phyloP scores from a whole-genome alignment of 2,113 vertebrate genomes.

The Protobothrops mucrosquamatus region DNA sequence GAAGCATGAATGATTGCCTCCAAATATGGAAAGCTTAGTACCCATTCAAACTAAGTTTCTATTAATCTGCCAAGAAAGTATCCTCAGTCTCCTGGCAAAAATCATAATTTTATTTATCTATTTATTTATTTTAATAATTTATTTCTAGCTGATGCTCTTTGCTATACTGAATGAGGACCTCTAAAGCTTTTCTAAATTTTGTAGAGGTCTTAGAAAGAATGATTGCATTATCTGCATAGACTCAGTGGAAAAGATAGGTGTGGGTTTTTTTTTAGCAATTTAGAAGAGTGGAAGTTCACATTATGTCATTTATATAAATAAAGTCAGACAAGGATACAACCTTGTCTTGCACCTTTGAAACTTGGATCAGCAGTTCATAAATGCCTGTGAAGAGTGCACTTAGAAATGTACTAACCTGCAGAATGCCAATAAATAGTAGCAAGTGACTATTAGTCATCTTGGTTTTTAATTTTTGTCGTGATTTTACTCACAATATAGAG shows the following conservation, averaged over 20 bases:
- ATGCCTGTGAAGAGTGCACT: neutral
- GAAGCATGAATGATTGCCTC: neutral
- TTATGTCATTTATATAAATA: neutral
- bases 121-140: neutral
- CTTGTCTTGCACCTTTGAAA: neutral
- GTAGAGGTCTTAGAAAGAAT: neutral
- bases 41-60: neutral
- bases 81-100: neutral
- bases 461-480: neutral
- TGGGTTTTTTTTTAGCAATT: neutral
- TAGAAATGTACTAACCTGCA: neutral
- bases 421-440: neutral
- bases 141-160: neutral
- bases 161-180: neutral
- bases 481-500: neutral
- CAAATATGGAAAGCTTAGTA: neutral
- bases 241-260: neutral
- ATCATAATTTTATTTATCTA: neutral
- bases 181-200: neutral
- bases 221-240: neutral
- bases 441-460: neutral
- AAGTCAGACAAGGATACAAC: neutral
- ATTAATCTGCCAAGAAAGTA: neutral
- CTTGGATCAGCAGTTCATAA: neutral
- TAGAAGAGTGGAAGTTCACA: neutral